Base-by-base conservation (phyloP, 2,888 invertebrate species). In the Maniola hyperantus region DNA sequence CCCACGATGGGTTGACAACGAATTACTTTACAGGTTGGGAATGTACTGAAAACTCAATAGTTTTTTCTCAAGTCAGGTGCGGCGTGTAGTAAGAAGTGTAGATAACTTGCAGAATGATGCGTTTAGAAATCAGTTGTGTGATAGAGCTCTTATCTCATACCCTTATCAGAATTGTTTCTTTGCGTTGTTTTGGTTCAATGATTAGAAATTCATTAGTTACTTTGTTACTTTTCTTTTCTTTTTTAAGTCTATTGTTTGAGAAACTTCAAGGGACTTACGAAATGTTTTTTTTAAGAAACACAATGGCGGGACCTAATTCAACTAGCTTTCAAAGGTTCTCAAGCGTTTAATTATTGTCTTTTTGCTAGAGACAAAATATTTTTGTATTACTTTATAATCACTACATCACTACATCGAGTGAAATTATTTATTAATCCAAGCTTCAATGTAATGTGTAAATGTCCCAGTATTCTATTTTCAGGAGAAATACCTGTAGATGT, bases 171-270 rank as follows among this genome's bases (percentile, higher is more conserved):
- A 61, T 20, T 18, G 34, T 50, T 61, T 50, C 36, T 7, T 15
- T 33, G 8, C 39, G 33, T 18, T 61, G 10, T 48, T 61, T 50
- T 36, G 18, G 36, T 39, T 18, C 34, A 61, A 39, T 61, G 60
- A 61, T 61, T 61, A 61, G 36, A 20, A 60, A 61, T 61, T 50
- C 60, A 61, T 51, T 61, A 48, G 36, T 36, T 61, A 13, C 50
- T 50, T 61, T 61, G 50, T 61, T 50, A 11, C 42, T 57, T 57
- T 57, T 42, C 13, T 20, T 36, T 51, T 13, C 33, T 48, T 59
- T 44, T 59, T 8, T 39, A 5, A 10, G n/a, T 34, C 18, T 34
- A 34, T 48, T 59, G 48, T 59, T 34, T 33, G 33, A 15, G 44
- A 59, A 59, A 59, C 48, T 59, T 46, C 15, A 33, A 59, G 33